Conservation (phyloP, 2,113 vertebrate species). For the Sylvietta virens region DNA sequence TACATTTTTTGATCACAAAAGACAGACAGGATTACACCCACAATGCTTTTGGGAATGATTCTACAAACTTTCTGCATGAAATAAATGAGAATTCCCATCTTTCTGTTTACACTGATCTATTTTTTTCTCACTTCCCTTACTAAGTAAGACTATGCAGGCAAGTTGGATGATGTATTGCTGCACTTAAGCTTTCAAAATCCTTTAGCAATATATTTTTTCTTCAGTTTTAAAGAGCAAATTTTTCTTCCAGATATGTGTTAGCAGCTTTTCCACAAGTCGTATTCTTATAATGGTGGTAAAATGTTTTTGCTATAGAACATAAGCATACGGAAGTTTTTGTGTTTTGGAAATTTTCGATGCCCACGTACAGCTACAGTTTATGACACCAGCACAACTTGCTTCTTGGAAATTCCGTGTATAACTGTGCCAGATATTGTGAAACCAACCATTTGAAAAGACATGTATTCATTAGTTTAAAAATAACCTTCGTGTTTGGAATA, state of each 20-base stretch:
- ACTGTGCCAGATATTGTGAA: background rate
- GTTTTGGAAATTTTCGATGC: background rate
- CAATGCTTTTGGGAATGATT: background rate
- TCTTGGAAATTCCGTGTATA: background rate
- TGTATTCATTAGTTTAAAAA: background rate
- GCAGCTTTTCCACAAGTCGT: background rate
- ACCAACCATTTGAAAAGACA: background rate
- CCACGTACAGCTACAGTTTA: background rate
- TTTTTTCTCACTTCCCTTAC: background rate
- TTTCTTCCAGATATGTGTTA: background rate
- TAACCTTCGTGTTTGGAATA: background rate
- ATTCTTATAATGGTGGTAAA: background rate
- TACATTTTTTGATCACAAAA: background rate
- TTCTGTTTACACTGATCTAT: background rate
- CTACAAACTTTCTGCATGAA: background rate
- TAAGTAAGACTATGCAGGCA: background rate
- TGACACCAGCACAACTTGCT: background rate
- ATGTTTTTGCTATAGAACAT: background rate
- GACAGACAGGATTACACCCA: background rate
- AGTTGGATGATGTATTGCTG: background rate
- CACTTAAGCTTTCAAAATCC: background rate
- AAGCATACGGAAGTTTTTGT: background rate
- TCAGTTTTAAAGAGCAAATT: background rate
- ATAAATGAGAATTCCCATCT: background rate
- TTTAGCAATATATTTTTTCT: background rate